phyloP scores from a whole-genome alignment of 1,140 invertebrate species.

The Nymphalis io region DNA sequence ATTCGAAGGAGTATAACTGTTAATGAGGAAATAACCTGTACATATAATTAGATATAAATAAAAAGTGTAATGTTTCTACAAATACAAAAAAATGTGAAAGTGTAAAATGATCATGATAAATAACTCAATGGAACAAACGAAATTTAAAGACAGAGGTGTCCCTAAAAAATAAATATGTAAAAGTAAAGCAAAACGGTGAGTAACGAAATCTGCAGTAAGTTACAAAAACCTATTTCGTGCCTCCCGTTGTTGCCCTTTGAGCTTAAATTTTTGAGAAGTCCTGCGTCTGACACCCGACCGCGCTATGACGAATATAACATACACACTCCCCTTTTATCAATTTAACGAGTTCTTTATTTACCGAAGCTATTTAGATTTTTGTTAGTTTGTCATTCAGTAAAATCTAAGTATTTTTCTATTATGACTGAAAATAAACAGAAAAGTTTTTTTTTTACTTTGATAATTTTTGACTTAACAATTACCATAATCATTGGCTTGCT shows the following conservation, averaged over 20 bases:
- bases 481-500: too few species aligned
- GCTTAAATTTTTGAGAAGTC: conserved; percentile 54
- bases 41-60: neutral
- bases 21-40: too few species aligned
- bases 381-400: neutral
- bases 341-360: conserved; percentile 7
- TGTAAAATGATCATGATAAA: neutral
- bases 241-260: conserved; percentile 51
- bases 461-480: too few species aligned
- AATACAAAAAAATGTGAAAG: neutral
- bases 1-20: neutral
- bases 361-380: neutral
- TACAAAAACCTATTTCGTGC: conserved; percentile 49
- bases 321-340: conserved; percentile 6
- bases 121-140: neutral
- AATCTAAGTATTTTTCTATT: too few species aligned
- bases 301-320: conserved; percentile 21
- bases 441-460: too few species aligned
- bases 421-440: too few species aligned
- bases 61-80: neutral
- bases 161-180: neutral
- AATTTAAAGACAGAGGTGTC: neutral
- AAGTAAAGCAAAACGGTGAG: conserved; percentile 25
- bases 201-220: conserved; percentile 42
- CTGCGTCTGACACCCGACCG: conserved; percentile 50